Base-by-base conservation (phyloP, 2,888 invertebrate species). In the Xylocampa areola region DNA sequence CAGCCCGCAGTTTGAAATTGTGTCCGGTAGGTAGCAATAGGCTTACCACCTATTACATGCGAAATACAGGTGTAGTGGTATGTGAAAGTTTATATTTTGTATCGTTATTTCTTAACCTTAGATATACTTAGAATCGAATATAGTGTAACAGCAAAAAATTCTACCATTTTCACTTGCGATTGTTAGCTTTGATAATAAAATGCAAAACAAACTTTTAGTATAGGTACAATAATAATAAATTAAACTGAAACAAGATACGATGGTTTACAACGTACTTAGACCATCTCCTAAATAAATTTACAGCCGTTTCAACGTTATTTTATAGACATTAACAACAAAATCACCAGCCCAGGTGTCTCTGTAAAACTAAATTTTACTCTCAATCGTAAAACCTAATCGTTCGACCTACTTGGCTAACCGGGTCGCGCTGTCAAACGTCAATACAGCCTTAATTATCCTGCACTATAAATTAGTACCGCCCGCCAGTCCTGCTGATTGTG, bases 401-500 rank as follows among this genome's bases (percentile, higher is more conserved):
- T 70, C 80, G 80, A 81, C 82, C 82, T 64, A 76, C 66, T 80
- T 82, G 13, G 29, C 11, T 32, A 68, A 73, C 65, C 67, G 66
- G 74, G 71, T 75, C 79, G 71, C 49, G 60, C 75, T 81, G 82
- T 80, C 82, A 76, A 77, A 80, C 54, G 66, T 64, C 71, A 78
- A 77, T 83, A 79, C 72, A 77, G 65, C 71, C 64, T 73, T 82
- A 78, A 84, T 82, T 78, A 77, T 73, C 73, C 61, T 65, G 48
- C 63, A 69, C 80, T 70, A 75, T 81, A 81, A 77, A 81, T 76
- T 73, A 73, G 59, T 69, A 57, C 60, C 43, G 17, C 6, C 39
- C 60, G 51, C 71, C 73, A 76, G 79, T 77, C 68, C 49, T 49
- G 48, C 59, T 66, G 59, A 61, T 68, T 55, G 65, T 68, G 63